These are phyloP conservation scores for Dicyrtomina minuta DNA, from an alignment of 2,888 invertebrate species.

Conservation along the genomic window DNA sequence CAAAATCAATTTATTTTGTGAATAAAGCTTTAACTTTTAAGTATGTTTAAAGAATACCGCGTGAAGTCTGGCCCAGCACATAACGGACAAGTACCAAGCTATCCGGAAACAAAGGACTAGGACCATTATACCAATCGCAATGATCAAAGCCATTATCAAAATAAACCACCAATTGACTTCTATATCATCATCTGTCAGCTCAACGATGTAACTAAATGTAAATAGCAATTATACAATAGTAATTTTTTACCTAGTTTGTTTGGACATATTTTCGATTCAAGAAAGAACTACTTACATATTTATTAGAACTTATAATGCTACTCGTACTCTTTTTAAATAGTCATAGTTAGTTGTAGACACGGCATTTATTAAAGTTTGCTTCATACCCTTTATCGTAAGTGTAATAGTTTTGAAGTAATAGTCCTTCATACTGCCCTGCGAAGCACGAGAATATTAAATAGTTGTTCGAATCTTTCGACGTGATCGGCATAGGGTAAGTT, in stretches of 20 bases:
- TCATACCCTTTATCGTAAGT: slow-evolving; percentile 26
- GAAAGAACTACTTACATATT: too few species aligned
- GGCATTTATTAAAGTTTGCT: too few species aligned
- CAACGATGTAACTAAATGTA: slow-evolving; percentile 20
- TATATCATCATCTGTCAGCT: slow-evolving; percentile 8
- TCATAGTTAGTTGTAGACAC: too few species aligned
- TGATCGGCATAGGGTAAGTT: slow-evolving; percentile 10
- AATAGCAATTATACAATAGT: too few species aligned
- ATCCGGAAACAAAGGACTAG: slow-evolving; percentile 25
- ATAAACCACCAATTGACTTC: slow-evolving; percentile 33
- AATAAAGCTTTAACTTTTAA: too few species aligned
- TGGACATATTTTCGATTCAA: too few species aligned
- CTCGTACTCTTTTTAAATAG: too few species aligned
- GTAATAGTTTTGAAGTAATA: too few species aligned
- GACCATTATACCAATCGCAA: slow-evolving; percentile 24
- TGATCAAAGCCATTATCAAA: slow-evolving; percentile 23
- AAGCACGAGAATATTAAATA: slow-evolving; percentile 19
- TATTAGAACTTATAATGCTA: too few species aligned
- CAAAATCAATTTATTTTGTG: too few species aligned
- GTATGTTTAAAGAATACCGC: slow-evolving; percentile 18
- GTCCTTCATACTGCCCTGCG: slow-evolving; percentile 4
- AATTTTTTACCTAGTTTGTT: too few species aligned
- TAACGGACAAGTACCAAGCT: slow-evolving; percentile 22
- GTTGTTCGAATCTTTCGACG: background rate
- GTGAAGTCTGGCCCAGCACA: slow-evolving; percentile 10